These are phyloP conservation scores for Sinocyclocheilus maitianheensis DNA, from an alignment of 2,113 vertebrate genomes.

Conservation along the genomic window DNA sequence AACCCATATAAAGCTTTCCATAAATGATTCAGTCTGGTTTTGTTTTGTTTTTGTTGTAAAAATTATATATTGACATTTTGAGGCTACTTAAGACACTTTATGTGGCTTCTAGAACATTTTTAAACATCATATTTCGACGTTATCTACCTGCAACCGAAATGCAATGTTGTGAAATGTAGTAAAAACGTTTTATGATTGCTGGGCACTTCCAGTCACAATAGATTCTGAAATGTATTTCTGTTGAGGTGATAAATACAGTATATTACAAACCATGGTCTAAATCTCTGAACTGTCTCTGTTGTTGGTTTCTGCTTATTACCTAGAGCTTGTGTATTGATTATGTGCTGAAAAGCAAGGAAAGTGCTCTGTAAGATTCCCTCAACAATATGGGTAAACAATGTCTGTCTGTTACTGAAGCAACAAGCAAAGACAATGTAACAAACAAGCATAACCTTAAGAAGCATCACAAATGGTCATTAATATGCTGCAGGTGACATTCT, in stretches of 20 bases:
- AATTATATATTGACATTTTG: not conserved
- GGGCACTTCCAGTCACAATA: not conserved
- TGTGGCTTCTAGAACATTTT: not conserved
- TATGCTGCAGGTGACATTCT: constrained; percentile 63
- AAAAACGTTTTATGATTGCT: not conserved
- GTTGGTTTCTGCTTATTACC: constrained; percentile 41
- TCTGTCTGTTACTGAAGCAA: not conserved
- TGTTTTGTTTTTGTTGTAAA: not conserved
- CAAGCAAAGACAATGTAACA: not conserved
- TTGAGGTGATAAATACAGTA: not conserved
- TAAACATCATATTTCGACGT: not conserved
- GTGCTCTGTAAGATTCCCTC: constrained; percentile 13
- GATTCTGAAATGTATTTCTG: constrained; percentile 26
- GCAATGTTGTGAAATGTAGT: constrained; percentile 3
- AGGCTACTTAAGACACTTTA: not conserved
- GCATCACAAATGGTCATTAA: constrained; percentile 65
- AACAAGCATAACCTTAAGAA: constrained; percentile 60
- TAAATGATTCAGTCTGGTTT: not conserved
- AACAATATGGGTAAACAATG: not conserved
- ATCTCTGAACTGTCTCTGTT: not conserved
- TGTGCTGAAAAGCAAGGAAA: constrained; percentile 32
- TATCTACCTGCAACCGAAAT: not conserved
- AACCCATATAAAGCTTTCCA: not conserved
- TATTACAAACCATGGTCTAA: not conserved
- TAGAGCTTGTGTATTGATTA: constrained; percentile 54